Evolutionary conservation across 2,888 invertebrate species (phyloP), one percentile per base, ranked within the genome.

Genomic region (Drosophila silvestris): DNA sequence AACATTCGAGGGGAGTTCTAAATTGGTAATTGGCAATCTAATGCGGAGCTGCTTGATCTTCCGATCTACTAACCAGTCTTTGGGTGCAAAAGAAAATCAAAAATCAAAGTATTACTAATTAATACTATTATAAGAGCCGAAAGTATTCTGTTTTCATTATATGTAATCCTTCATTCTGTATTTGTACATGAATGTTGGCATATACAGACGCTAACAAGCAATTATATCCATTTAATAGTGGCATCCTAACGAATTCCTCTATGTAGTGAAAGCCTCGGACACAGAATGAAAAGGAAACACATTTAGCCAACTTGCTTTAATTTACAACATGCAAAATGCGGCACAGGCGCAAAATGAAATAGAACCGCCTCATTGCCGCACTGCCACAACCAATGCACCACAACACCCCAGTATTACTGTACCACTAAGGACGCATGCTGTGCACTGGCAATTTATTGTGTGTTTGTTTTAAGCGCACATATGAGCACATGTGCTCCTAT

Each of bases 371-470:
- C 69, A 50, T 32, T 26, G 77, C 58, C 51, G 54, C 74, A 64
- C 50, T 56, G 22, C 64, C 39, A 53, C 57, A 64, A 68, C 47
- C 53, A 30, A 57, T 30, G 28, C 51, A 63, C 59, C 56, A 41
- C 70, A 9, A 33, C 75, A 30, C 50, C 59, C 33, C 35, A 28
- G 33, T 50, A 52, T 50, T 50, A 19, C 57, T 22, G 64, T 54
- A 69, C 52, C 60, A 54, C 53, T 70, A 73, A 74, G 80, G 79
- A 81, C 81, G 66, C 88, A 83, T 71, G 88, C 90, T 90, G 88
- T 79, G 90, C 79, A 56, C 60, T 85, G 82, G 87, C 88, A 89
- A 89, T 89, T 89, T 89, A 90, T 90, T 77, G 90, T 87, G 87
- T 89, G 89, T 89, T 89, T 90, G 89, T 89, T 90, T 89, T 85